Base-by-base conservation (phyloP, 2,113 vertebrate genomes). In the Melanerpes formicivorus region DNA sequence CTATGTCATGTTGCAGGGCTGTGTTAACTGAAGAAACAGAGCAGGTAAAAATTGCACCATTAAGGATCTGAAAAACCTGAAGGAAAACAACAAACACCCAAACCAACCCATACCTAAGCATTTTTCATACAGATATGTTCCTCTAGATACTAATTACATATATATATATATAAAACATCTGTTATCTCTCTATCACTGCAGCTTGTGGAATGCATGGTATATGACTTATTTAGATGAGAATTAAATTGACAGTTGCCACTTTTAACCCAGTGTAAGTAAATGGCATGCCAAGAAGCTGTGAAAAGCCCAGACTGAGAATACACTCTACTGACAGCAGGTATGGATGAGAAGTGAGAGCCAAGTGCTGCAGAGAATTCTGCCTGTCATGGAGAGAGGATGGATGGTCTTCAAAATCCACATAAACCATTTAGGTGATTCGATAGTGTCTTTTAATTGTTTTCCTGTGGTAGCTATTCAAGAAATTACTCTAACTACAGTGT, bases 261-360 rank as follows among this genome's bases (percentile, higher is more conserved):
- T 75, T 54, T 32, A 74, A 52, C 17, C 29, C 42, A 30, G 9
- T 2, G 5, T 44, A 87, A 83, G 30, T 80, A 88, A 90, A 55
- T 0, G 2, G 14, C 21, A 60, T 42, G 27, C 6, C 22, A 62
- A 8, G 80, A 67, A 67, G 16, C 16, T 64, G 42, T 2, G 8
- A 63, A 75, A 78, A 66, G 26, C 2, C 12, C 32, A 82, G 46
- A 37, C 30, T 66, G 66, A 55, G 72, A 73, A 87, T 3, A 25
- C 48, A 48, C 26, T 8, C 5, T 26, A 79, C 18, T 50, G 50
- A 80, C 26, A 65, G 29, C 16, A 84, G 5, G 6, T 50, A 30
- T 6, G 18, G 8, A 27, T 3, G 13, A 82, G 37, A 73, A 83
- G 44, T 0, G 0, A 67, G 10, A 67, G 69, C 23, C 0, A 1